These are phyloP conservation scores for Chromoteleia sp. DNA, from an alignment of 2,888 invertebrate species.

Conservation along the genomic window DNA sequence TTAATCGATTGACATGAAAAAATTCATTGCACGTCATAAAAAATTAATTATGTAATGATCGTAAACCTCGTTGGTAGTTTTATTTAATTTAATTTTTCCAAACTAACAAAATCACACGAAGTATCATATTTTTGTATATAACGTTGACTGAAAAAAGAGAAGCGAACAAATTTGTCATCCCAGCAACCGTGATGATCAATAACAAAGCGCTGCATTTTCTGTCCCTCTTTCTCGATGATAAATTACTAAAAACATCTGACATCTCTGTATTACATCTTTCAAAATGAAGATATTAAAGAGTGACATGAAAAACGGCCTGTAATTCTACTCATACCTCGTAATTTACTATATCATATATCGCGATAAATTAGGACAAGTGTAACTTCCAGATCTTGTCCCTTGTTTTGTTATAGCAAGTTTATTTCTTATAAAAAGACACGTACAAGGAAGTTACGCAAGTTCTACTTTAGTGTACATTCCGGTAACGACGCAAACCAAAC, in stretches of 20 bases:
- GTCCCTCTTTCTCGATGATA: not conserved
- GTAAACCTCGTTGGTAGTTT: not conserved
- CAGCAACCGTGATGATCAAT: slow-evolving; percentile 19
- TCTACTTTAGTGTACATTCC: too few species aligned
- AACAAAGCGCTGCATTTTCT: slow-evolving; percentile 9
- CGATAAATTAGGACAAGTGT: too few species aligned
- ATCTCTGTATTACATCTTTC: not conserved
- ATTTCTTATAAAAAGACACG: too few species aligned
- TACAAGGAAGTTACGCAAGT: too few species aligned
- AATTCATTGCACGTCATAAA: slow-evolving; percentile 22
- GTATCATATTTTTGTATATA: not conserved
- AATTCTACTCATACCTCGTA: too few species aligned
- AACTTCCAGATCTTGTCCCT: too few species aligned
- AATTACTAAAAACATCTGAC: not conserved
- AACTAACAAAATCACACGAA: too few species aligned
- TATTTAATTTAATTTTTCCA: too few species aligned
- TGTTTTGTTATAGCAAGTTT: too few species aligned
- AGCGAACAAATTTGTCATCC: slow-evolving; percentile 2
- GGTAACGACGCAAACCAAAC: too few species aligned
- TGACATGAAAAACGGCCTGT: too few species aligned
- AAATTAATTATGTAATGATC: slow-evolving; percentile 12
- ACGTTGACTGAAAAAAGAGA: not conserved
- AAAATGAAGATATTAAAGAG: not conserved
- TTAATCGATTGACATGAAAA: slow-evolving; percentile 10
- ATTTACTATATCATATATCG: too few species aligned